Base-by-base conservation (phyloP, 2,113 vertebrate genomes). In the Saccopteryx leptura region DNA sequence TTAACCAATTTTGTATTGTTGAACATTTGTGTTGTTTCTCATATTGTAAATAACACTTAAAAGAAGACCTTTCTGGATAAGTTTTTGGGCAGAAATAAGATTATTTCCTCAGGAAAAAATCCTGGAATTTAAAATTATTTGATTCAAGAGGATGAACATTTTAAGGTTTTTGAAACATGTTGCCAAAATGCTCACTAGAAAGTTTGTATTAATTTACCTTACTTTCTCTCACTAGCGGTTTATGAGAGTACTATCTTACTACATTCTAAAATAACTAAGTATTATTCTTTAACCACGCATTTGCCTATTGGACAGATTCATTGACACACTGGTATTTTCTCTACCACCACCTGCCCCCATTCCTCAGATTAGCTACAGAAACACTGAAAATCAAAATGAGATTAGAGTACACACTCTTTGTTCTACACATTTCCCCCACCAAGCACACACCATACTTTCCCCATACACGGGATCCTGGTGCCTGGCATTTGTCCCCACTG, bases 41-140 rank as follows among this genome's bases (percentile, higher is more conserved):
- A 78, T 95, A 72, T 72, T 90, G 26, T 68, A 85, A 96, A 72
- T n/a, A 94, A 63, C 31, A 63, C 23, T 15, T 24, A 10, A 78
- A 92, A 91, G 56, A 78, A 83, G 7, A 88, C 85, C 65, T 66
- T 83, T 74, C 17, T 89, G 58, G 79, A 33, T 87, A 69, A 71
- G 33, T 66, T n/a, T 81, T 68, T 83, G 66, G 50, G 17, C 48
- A 94, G 91, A 91, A 66, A 81, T 19, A 97, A 90, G 61, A 82
- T 78, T 80, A 83, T 79, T 87, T 52, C 19, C 69, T 89, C n/a
- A 74, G 50, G n/a, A 63, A 87, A 88, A 83, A 74, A 89, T 94
- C 17, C 9, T 84, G 17, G 58, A 81, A 80, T 92, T 68, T 75
- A 52, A 84, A 80, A 78, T 87, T 90, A 60, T 26, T 91, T 81